Conservation (phyloP, 2,888 invertebrate genomes). For the Calameuta idolon region DNA sequence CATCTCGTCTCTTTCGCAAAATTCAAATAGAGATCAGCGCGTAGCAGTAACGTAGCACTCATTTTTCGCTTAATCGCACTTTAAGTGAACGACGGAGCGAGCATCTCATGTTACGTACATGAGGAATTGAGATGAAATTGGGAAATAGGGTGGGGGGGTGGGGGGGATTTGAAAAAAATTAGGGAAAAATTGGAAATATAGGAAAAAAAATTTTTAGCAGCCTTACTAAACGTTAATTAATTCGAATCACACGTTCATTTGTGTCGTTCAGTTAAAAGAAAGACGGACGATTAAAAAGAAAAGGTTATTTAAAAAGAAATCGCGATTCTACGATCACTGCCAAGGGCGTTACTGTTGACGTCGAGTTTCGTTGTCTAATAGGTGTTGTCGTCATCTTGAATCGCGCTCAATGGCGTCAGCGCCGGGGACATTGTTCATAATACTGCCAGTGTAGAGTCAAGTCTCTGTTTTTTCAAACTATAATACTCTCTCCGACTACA, state of each 20-base stretch:
- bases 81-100: neutral
- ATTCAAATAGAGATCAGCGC: neutral
- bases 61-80: neutral
- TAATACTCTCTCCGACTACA: slow-evolving; percentile 45
- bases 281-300: slow-evolving; percentile 3
- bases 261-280: neutral
- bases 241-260: slow-evolving; percentile 3
- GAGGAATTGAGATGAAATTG: neutral
- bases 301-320: slow-evolving; percentile 32
- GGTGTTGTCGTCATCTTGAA: slow-evolving; percentile 36
- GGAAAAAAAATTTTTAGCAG: slow-evolving; percentile 9
- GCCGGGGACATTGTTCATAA: slow-evolving; percentile 54
- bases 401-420: slow-evolving; percentile 30
- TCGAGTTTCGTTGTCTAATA: slow-evolving; percentile 52
- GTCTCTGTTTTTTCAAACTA: slow-evolving; percentile 48
- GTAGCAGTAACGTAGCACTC: neutral
- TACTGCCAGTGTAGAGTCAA: slow-evolving; percentile 62
- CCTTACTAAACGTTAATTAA: slow-evolving; percentile 5
- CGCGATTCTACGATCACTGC: slow-evolving; percentile 65
- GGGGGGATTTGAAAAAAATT: neutral
- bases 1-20: neutral
- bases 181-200: slow-evolving; percentile 7
- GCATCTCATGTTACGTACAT: neutral
- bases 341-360: slow-evolving; percentile 61
- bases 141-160: slow-evolving; percentile 9